Evolutionary conservation across 2,888 invertebrate species (phyloP).

Genomic region (Zhuqinia jingwanae): DNA sequence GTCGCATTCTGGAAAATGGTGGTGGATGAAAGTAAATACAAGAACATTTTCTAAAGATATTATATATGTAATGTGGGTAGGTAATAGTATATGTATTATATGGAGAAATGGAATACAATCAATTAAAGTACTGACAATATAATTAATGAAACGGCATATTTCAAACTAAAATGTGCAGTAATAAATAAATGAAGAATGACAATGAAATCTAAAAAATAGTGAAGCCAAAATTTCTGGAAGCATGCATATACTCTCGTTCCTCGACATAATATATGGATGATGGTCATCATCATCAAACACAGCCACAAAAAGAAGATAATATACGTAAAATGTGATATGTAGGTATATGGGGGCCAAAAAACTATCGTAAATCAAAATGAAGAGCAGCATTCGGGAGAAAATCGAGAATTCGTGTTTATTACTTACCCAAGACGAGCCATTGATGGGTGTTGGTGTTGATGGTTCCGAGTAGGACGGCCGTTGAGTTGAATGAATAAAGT

Average conservation of each 20-base stretch:
- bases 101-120: neutral
- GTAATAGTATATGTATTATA: no score
- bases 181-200: conserved; percentile 35
- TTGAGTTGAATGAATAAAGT: conserved; percentile 62
- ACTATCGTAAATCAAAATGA: conserved; percentile 39
- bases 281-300: no score
- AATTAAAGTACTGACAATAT: neutral
- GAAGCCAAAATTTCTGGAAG: neutral
- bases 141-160: conserved; percentile 17
- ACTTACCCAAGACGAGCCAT: conserved; percentile 61
- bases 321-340: neutral
- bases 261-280: no score
- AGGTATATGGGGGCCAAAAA: neutral
- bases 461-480: conserved; percentile 42
- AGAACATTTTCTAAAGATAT: neutral
- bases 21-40: neutral
- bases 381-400: neutral
- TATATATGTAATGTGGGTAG: no score
- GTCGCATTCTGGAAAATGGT: neutral
- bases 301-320: neutral
- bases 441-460: conserved; percentile 63
- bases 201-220: conserved; percentile 6
- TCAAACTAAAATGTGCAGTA: neutral
- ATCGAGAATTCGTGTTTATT: conserved; percentile 62
- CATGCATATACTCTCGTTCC: neutral